Conservation (phyloP, 2,797 vertebrate genomes). For the Acipenser transmontanus region DNA sequence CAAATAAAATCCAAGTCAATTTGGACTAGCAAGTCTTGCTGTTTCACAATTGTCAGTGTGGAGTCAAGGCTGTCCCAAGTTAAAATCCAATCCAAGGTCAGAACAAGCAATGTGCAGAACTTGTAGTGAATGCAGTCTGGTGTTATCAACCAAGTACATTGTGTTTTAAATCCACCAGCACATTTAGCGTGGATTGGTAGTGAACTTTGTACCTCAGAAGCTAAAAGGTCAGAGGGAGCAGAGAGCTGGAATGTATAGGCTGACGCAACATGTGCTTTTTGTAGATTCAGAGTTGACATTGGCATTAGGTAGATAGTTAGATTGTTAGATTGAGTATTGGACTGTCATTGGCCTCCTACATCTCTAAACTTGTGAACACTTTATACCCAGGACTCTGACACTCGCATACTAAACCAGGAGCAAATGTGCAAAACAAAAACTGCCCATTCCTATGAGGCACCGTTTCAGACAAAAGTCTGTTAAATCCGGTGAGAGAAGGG, state of each 20-base stretch:
- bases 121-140: neutral
- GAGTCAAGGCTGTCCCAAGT: neutral
- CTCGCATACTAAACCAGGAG: neutral
- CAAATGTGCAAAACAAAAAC: neutral
- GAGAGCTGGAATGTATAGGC: slow-evolving; percentile 29
- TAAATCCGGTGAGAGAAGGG: no score
- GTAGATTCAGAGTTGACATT: slow-evolving; percentile 21
- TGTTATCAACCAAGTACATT: neutral
- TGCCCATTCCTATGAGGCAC: no score
- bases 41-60: no score
- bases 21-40: no score
- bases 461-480: no score
- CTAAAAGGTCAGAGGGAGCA: slow-evolving; percentile 20
- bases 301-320: slow-evolving; percentile 22
- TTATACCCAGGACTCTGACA: neutral
- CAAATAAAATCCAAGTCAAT: no score
- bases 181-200: neutral
- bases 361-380: slow-evolving; percentile 12
- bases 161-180: slow-evolving; percentile 5
- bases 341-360: slow-evolving; percentile 41
- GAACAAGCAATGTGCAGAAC: neutral
- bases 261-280: slow-evolving; percentile 30
- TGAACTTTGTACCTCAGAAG: slow-evolving; percentile 17
- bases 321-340: slow-evolving; percentile 35
- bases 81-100: neutral